Conservation (phyloP, 2,797 vertebrate species). For the Vireo griseus region DNA sequence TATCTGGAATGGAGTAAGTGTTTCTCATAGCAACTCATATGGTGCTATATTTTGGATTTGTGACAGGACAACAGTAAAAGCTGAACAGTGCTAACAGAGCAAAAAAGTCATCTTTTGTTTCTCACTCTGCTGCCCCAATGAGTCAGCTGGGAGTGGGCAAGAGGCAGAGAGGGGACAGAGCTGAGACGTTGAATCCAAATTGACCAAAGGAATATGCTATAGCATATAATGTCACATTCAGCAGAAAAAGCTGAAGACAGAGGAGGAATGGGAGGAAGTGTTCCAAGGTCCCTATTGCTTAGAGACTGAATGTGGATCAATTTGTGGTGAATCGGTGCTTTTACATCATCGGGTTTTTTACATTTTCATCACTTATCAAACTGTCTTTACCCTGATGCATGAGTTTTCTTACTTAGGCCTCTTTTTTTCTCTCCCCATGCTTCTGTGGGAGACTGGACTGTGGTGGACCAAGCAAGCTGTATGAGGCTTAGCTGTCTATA, state of each 20-base stretch:
- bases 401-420: neutral
- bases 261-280: accelerated
- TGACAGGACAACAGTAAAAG: neutral
- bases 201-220: neutral
- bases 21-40: neutral
- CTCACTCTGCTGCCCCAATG: neutral
- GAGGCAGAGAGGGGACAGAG: neutral
- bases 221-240: neutral
- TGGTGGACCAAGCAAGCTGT: accelerated
- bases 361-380: neutral
- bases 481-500: neutral
- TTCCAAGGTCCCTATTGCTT: neutral
- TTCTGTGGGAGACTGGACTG: neutral
- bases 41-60: neutral
- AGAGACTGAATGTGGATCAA: neutral
- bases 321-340: neutral
- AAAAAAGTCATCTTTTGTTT: neutral
- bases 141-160: neutral
- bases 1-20: neutral
- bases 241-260: neutral
- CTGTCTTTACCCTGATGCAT: neutral
- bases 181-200: neutral
- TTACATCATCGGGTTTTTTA: neutral
- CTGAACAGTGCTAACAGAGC: neutral
- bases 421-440: neutral